These are phyloP conservation scores for Anolis carolinensis DNA, from an alignment of 2,113 vertebrate species.

Conservation along the genomic window DNA sequence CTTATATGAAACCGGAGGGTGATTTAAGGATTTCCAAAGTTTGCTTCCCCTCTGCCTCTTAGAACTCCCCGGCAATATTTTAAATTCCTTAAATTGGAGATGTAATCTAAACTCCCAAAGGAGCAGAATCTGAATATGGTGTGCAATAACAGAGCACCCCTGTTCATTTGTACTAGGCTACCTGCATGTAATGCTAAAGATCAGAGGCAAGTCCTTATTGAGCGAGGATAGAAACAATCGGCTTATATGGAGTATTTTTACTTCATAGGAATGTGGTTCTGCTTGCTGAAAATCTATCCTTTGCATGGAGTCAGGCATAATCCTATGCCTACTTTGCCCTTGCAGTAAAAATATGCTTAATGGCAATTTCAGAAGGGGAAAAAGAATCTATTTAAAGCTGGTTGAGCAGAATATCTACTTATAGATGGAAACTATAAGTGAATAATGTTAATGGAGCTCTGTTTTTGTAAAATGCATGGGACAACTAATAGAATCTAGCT, in stretches of 20 bases:
- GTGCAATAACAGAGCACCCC: constrained; percentile 43
- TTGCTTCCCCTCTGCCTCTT: background rate
- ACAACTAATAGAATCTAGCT: constrained; percentile 61
- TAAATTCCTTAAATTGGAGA: constrained; percentile 18
- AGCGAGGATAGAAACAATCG: constrained; percentile 72
- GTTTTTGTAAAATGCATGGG: constrained; percentile 62
- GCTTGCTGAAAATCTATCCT: constrained; percentile 74
- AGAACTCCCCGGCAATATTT: constrained; percentile 1
- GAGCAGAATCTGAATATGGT: constrained; percentile 20
- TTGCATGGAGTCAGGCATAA: constrained; percentile 68
- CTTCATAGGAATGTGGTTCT: constrained; percentile 71
- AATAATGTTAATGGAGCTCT: constrained; percentile 67
- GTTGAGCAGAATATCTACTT: constrained; percentile 64
- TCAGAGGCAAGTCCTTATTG: constrained; percentile 71
- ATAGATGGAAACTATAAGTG: constrained; percentile 58
- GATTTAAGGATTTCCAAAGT: background rate
- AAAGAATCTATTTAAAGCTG: constrained; percentile 69
- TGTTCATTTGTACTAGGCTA: constrained; percentile 58
- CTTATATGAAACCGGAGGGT: constrained; percentile 25
- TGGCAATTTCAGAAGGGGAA: constrained; percentile 63
- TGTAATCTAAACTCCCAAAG: background rate
- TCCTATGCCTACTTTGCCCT: constrained; percentile 74
- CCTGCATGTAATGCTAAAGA: constrained; percentile 45
- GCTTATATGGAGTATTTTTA: constrained; percentile 72
- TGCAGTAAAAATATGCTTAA: constrained; percentile 74